Percentiles rank a stretch among this genome's conserved stretches.
Evolutionary conservation across 2,888 invertebrate species (phyloP).

Genomic region (Dolomedes plantarius): DNA sequence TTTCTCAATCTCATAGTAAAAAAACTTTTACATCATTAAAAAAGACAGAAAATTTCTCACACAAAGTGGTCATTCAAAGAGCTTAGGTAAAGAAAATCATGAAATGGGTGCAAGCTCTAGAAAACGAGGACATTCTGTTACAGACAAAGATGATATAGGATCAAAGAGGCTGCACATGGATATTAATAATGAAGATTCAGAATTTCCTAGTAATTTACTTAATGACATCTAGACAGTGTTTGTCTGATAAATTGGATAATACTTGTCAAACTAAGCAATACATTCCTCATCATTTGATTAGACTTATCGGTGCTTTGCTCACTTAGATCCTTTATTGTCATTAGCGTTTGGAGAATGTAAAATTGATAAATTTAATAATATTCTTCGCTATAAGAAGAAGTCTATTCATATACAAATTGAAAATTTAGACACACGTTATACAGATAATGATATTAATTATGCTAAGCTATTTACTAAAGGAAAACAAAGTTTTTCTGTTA

Average conservation of each 20-base stretch:
- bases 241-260: no score
- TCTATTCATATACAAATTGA: conserved; percentile 24
- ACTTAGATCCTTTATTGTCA: conserved; percentile 33
- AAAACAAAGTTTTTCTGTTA: conserved; percentile 27
- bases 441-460: conserved; percentile 22
- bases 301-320: conserved; percentile 21
- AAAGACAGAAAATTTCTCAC: conserved; percentile 29
- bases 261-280: not conserved
- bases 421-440: conserved; percentile 37
- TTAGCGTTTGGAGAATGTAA: conserved; percentile 28
- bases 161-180: no score
- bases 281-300: conserved; percentile 20
- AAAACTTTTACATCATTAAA: conserved; percentile 37
- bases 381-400: conserved; percentile 30
- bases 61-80: no score
- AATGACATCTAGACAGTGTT: conserved; percentile 15
- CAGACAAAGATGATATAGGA: no score
- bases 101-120: no score
- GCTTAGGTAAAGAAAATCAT: no score
- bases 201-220: conserved; percentile 21
- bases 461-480: conserved; percentile 26
- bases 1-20: conserved; percentile 36
- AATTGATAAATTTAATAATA: conserved; percentile 29
- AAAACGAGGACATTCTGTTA: no score
- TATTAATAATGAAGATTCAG: conserved; percentile 21